A percentile compares a stretch with the other conserved stretches of the same genome.
Evolutionary conservation across 2,797 vertebrate genomes (phyloP).

Genomic region (Chaetophractus vellerosus): DNA sequence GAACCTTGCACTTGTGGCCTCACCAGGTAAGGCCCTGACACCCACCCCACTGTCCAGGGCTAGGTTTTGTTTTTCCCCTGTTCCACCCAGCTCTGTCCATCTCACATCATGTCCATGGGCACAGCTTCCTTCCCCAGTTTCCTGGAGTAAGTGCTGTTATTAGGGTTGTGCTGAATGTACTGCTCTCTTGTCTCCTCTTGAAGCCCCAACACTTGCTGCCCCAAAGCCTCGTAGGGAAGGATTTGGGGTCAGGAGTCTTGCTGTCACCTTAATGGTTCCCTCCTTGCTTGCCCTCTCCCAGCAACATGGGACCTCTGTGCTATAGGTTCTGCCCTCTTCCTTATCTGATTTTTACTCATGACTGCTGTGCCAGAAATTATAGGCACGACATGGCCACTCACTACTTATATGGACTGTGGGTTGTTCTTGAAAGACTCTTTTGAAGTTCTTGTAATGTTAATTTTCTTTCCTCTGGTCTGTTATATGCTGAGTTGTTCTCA

Average conservation of each 20-base stretch:
- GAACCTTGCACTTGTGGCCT: slow-evolving; percentile 39
- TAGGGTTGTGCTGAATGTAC: neutral
- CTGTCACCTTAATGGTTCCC: neutral
- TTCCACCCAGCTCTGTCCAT: neutral
- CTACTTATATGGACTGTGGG: neutral
- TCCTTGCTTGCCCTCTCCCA: neutral
- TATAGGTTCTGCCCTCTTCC: neutral
- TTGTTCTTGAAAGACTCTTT: neutral
- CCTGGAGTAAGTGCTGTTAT: neutral
- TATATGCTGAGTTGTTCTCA: neutral
- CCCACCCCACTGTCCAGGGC: neutral
- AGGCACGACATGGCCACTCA: neutral
- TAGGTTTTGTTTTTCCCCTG: neutral
- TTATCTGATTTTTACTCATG: neutral
- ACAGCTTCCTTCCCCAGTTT: neutral
- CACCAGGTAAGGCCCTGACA: slow-evolving; percentile 33
- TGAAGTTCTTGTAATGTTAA: neutral
- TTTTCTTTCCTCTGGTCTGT: neutral
- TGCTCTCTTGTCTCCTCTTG: neutral
- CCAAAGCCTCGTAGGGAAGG: neutral
- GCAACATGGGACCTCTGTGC: neutral
- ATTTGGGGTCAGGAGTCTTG: neutral
- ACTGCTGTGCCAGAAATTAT: neutral
- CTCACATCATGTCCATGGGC: neutral
- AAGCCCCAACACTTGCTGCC: neutral